A percentile compares a stretch with the other conserved stretches of the same genome.
phyloP scores from a whole-genome alignment of 2,888 invertebrate species.

The Drosophila peninsularis region DNA sequence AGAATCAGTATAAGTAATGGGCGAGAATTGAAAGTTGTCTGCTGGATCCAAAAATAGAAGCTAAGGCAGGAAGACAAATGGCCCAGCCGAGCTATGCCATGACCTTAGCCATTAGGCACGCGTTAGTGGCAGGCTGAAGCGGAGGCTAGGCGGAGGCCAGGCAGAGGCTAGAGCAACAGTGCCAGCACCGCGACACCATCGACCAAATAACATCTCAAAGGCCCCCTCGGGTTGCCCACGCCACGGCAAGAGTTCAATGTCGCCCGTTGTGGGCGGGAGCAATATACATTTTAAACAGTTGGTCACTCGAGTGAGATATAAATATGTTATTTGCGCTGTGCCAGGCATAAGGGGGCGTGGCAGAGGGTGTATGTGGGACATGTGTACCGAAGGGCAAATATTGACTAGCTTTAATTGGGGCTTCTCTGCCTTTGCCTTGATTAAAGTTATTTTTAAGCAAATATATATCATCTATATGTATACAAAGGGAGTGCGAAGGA shows the following conservation, averaged over 20 bases:
- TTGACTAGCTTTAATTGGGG: too few species aligned
- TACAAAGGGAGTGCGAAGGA: background rate
- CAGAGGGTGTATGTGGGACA: too few species aligned
- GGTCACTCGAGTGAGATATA: slow-evolving; percentile 8
- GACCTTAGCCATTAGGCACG: slow-evolving; percentile 3
- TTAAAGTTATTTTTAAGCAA: slow-evolving; percentile 1
- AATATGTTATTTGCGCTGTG: background rate
- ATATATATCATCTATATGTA: background rate
- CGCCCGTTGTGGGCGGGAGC: background rate
- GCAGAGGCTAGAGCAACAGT: background rate
- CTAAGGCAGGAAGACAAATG: background rate
- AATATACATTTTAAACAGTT: slow-evolving; percentile 9
- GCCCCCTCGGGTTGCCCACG: background rate
- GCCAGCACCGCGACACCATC: slow-evolving; percentile 3
- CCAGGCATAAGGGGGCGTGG: background rate
- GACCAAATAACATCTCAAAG: slow-evolving; percentile 12
- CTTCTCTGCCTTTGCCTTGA: background rate
- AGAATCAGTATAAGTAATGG: background rate
- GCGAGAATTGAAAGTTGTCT: slow-evolving; percentile 1
- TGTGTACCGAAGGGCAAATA: too few species aligned
- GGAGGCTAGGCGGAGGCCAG: too few species aligned
- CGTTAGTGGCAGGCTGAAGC: background rate
- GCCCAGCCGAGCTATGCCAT: slow-evolving; percentile 3
- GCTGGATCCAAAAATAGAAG: slow-evolving; percentile 4
- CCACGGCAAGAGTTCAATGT: slow-evolving; percentile 1